A percentile compares a stretch with the other conserved stretches of the same genome.
phyloP scores from a whole-genome alignment of 2,797 vertebrate genomes.

The Staurois parvus region DNA sequence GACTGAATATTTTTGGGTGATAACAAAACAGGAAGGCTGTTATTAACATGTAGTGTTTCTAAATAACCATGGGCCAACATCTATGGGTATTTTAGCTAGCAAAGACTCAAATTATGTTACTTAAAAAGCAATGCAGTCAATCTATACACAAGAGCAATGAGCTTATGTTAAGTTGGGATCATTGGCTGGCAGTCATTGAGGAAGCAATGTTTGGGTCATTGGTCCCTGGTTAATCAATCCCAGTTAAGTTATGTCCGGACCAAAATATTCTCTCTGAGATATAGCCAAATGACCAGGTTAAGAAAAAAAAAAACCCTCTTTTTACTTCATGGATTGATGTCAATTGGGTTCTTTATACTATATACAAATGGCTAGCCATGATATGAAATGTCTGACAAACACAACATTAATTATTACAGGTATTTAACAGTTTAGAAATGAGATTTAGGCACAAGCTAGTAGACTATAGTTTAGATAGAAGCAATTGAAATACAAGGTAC shows the following conservation, averaged over 20 bases:
- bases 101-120: background rate
- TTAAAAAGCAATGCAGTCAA: no score
- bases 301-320: background rate
- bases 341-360: slow-evolving; percentile 56
- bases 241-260: slow-evolving; percentile 53
- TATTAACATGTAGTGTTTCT: no score
- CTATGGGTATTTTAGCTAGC: background rate
- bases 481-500: slow-evolving; percentile 23
- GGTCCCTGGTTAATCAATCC: background rate
- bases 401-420: background rate
- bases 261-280: slow-evolving; percentile 49
- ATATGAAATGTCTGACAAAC: background rate
- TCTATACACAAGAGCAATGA: no score
- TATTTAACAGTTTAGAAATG: slow-evolving; percentile 16
- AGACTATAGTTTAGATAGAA: slow-evolving; percentile 22
- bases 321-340: slow-evolving; percentile 46
- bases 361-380: background rate
- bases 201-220: background rate
- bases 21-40: no score
- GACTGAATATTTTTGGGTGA: no score
- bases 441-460: slow-evolving; percentile 49
- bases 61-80: no score
- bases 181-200: background rate
- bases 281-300: background rate
- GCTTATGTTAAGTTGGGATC: background rate